Evolutionary conservation across 2,113 vertebrate genomes (phyloP).

Genomic region (Charadrius vociferus): DNA sequence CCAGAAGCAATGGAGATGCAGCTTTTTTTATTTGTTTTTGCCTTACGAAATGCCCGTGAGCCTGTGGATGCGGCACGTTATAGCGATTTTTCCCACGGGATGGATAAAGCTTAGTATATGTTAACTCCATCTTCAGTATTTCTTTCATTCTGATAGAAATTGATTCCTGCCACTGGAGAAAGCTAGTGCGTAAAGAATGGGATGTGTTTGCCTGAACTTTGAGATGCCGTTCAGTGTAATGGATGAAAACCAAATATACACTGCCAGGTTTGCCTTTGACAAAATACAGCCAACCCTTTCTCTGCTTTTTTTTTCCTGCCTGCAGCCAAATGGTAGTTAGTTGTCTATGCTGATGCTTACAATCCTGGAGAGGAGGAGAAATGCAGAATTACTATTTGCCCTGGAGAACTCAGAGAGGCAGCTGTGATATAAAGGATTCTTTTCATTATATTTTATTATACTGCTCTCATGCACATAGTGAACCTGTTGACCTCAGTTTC

Average conservation of each 20-base stretch:
- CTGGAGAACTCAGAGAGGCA: neutral
- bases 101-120: neutral
- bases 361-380: neutral
- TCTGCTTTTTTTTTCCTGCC: neutral
- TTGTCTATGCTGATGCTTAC: neutral
- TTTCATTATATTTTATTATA: neutral
- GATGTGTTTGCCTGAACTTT: neutral
- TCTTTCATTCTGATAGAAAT: neutral
- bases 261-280: neutral
- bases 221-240: neutral
- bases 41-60: neutral
- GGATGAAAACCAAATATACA: neutral
- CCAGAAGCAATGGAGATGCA: neutral
- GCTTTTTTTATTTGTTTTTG: neutral
- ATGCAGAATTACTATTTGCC: neutral
- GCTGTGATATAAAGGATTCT: neutral
- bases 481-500: neutral
- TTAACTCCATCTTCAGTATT: neutral
- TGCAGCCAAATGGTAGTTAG: neutral
- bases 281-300: neutral
- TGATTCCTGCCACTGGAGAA: neutral
- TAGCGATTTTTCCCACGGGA: neutral
- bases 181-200: neutral
- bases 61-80: neutral
- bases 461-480: neutral